phyloP scores from a whole-genome alignment of 2,113 vertebrate genomes.

The Silurus meridionalis region DNA sequence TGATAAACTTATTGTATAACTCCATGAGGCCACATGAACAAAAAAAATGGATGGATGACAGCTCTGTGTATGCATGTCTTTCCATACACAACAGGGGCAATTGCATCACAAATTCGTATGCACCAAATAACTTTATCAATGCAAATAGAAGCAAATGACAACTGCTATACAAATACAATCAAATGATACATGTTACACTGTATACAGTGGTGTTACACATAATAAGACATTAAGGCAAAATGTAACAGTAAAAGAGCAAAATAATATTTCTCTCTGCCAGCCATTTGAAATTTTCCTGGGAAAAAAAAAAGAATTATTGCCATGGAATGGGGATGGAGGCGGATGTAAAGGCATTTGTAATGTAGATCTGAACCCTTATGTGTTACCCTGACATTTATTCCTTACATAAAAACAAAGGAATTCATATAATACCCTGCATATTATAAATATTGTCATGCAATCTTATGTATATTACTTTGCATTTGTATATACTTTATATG shows the following conservation, averaged over 20 bases:
- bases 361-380: not conserved
- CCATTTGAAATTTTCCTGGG: not conserved
- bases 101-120: not conserved
- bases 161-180: not conserved
- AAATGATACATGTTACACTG: not conserved
- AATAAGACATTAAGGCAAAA: not conserved
- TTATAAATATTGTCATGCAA: not conserved
- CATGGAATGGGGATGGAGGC: not conserved
- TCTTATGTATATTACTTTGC: not conserved
- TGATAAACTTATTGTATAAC: not conserved
- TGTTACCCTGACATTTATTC: not conserved
- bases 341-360: not conserved
- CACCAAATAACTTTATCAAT: not conserved
- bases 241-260: not conserved
- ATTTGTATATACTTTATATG: not conserved
- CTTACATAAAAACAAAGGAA: not conserved
- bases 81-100: not conserved
- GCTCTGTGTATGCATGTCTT: not conserved
- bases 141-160: not conserved
- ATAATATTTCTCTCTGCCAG: not conserved
- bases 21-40: not conserved
- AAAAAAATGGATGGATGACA: not conserved
- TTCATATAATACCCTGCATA: not conserved
- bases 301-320: no score
- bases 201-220: no score